Percentiles rank a stretch among this genome's conserved stretches.
Evolutionary conservation across 1,140 invertebrate species (phyloP).

Genomic region (Temnothorax curvispinosus): DNA sequence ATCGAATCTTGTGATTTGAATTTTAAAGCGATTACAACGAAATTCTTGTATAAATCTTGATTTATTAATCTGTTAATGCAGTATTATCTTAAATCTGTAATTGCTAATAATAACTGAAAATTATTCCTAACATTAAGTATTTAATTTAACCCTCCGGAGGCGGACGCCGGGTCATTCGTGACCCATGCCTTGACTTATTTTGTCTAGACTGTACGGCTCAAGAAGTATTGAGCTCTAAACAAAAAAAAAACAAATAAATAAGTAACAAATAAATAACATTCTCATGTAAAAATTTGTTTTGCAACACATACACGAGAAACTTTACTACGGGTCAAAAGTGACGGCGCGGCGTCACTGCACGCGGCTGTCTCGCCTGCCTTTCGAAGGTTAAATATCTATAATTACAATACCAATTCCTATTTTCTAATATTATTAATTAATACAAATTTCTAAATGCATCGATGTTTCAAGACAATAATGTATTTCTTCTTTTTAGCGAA

Average conservation of each 20-base stretch:
- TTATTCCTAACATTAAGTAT: neutral
- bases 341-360: no score
- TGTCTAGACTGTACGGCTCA: no score
- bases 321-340: no score
- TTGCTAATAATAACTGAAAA: neutral
- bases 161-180: no score
- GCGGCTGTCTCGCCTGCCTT: no score
- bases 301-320: no score
- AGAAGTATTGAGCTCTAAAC: no score
- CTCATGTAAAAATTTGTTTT: no score
- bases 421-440: slow-evolving; percentile 53
- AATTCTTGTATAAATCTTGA: neutral
- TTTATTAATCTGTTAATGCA: neutral
- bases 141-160: neutral
- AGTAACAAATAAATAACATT: no score
- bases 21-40: neutral
- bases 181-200: no score
- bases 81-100: neutral
- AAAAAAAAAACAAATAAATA: no score
- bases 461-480: neutral
- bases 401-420: neutral
- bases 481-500: neutral
- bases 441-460: slow-evolving; percentile 1
- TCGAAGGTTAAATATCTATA: neutral
- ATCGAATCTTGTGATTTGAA: neutral